These are phyloP conservation scores for Tethea ocularis DNA, from an alignment of 2,888 invertebrate genomes.

Conservation along the genomic window DNA sequence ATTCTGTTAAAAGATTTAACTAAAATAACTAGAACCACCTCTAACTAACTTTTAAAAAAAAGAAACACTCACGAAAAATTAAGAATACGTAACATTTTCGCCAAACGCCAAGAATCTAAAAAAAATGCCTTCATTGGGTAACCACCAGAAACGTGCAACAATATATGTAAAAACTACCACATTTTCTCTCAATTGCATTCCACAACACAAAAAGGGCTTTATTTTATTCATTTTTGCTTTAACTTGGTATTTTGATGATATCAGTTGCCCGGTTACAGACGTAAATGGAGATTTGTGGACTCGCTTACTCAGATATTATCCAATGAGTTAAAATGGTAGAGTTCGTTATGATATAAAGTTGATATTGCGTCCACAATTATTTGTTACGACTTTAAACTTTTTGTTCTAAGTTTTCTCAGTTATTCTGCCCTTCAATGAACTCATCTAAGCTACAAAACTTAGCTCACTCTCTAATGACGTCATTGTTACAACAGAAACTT, in stretches of 20 bases:
- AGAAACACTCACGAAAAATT: neutral
- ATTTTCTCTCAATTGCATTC: slow-evolving; percentile 8
- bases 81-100: neutral
- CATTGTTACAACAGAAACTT: neutral
- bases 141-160: slow-evolving; percentile 1
- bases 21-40: too few species aligned
- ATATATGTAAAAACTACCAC: slow-evolving; percentile 3
- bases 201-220: slow-evolving; percentile 8
- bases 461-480: neutral
- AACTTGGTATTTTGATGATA: slow-evolving; percentile 39
- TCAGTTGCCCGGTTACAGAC: slow-evolving; percentile 36
- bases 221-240: slow-evolving; percentile 20
- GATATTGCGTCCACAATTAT: neutral
- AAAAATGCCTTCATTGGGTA: slow-evolving; percentile 1
- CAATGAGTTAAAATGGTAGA: slow-evolving; percentile 21
- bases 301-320: slow-evolving; percentile 42
- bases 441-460: neutral
- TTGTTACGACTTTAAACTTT: neutral
- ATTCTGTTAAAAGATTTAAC: too few species aligned
- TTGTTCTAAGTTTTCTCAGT: neutral
- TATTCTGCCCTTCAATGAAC: neutral
- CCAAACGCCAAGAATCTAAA: neutral
- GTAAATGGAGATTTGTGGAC: slow-evolving; percentile 53
- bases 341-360: slow-evolving; percentile 4
- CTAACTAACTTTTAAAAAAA: too few species aligned